Base-by-base conservation (phyloP, 2,113 vertebrate genomes). In the Sylvia atricapilla region DNA sequence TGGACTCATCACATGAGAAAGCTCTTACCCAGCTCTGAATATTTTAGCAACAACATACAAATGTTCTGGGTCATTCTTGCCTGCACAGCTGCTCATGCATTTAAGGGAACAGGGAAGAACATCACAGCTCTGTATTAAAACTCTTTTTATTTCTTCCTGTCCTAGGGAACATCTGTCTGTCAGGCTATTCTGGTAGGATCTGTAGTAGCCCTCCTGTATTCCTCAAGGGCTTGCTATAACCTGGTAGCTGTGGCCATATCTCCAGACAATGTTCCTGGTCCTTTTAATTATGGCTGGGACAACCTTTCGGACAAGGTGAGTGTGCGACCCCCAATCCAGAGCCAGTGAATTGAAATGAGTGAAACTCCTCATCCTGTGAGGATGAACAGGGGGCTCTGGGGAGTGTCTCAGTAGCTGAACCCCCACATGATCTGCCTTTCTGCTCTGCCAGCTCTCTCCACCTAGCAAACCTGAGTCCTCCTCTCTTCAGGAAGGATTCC, bases 281-380 rank as follows among this genome's bases (percentile, higher is more conserved):
- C 99, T 33, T 99, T 99, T 97, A 99, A 98, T 93, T 99, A 99
- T 82, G 98, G 99, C 97, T 99, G 99, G 99, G 99, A 99, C 98
- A 99, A 98, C 91, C 98, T 99, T 88, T 99, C 99, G 21, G 98
- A 99, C 92, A 99, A 99, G 98, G 99, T 99, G 94, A 87, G 96
- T 78, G 89, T 39, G 47, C 50, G 28, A 37, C 14, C 28, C 30
- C 2, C 41, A 25, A 0, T 12, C 11, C 33, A 55, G 44, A 35
- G 56, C 23, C 52, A 8, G 31, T 2, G 11, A 8, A 37, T 55
- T 2, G 31, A 33, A 16, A 67, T n/a, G 70, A 47, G 46, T 47
- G 46, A 47, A 47, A 7, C 1, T 21, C 4, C 7, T 60, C 0
- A 0, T 37, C 43, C 60, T 53, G 17, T 8, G 60, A 66, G 64